These are phyloP conservation scores for Diploptera punctata DNA, from an alignment of 2,888 invertebrate species.

Conservation along the genomic window DNA sequence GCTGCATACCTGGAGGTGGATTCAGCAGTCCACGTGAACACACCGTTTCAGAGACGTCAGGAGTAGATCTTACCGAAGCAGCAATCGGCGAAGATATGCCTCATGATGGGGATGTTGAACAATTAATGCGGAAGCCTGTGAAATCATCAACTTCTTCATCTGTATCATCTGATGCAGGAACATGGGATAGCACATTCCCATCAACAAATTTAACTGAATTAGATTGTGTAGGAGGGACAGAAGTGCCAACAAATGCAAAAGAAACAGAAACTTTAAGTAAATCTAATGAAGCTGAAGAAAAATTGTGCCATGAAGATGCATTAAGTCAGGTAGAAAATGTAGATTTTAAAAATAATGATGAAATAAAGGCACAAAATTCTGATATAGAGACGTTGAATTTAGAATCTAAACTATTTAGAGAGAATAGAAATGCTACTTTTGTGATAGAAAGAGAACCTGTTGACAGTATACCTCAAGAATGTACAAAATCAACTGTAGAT, in stretches of 20 bases:
- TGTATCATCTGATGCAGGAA: conserved; percentile 68
- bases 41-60: conserved; percentile 58
- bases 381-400: too few species aligned
- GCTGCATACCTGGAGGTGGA: conserved; percentile 45
- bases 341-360: too few species aligned
- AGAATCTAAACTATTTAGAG: too few species aligned
- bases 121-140: conserved; percentile 2
- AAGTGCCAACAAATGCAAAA: background rate
- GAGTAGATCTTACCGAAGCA: conserved; percentile 55
- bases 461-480: too few species aligned
- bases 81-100: conserved; percentile 50
- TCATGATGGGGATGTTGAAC: conserved; percentile 49
- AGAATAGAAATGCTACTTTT: too few species aligned
- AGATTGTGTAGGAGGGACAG: background rate
- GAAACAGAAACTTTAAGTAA: background rate
- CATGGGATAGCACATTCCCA: conserved; percentile 59
- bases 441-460: too few species aligned
- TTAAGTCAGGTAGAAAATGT: background rate
- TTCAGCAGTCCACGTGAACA: conserved; percentile 53
- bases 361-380: too few species aligned
- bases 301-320: background rate
- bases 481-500: too few species aligned
- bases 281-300: background rate
- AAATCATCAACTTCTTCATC: conserved; percentile 55
- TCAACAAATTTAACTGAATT: background rate